phyloP scores from a whole-genome alignment of 2,888 invertebrate species.

The Pilophorus perplexus region DNA sequence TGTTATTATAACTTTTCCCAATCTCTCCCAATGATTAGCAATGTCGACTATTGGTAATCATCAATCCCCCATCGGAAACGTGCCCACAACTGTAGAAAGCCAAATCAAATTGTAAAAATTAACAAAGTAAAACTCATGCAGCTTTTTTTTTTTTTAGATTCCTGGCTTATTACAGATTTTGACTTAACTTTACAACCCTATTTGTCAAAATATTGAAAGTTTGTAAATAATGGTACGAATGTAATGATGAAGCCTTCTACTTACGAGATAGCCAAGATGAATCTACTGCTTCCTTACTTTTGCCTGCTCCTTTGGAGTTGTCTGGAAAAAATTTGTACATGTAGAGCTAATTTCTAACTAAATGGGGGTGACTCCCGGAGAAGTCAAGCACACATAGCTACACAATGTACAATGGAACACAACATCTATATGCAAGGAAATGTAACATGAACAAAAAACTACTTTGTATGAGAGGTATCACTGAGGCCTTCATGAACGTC shows the following conservation, averaged over 20 bases:
- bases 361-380: no score
- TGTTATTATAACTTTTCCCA: no score
- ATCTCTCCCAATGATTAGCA: no score
- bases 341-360: no score
- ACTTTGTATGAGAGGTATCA: no score
- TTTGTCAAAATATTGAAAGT: neutral
- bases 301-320: slow-evolving; percentile 29
- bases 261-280: slow-evolving; percentile 24
- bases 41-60: no score
- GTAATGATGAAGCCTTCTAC: no score
- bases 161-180: slow-evolving; percentile 34
- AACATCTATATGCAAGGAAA: slow-evolving; percentile 7
- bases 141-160: slow-evolving; percentile 23
- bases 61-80: no score
- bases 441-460: no score
- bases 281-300: slow-evolving; percentile 35
- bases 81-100: no score
- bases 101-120: neutral
- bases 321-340: slow-evolving; percentile 24
- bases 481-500: no score
- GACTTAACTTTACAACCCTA: neutral
- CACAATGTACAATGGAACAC: neutral
- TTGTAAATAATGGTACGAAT: neutral
- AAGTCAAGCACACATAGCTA: no score
- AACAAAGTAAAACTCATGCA: slow-evolving; percentile 27